Percentiles rank a stretch among this genome's conserved stretches.
phyloP scores from a whole-genome alignment of 53 echinoderm and acorn worm species.

The Antedon mediterranea region DNA sequence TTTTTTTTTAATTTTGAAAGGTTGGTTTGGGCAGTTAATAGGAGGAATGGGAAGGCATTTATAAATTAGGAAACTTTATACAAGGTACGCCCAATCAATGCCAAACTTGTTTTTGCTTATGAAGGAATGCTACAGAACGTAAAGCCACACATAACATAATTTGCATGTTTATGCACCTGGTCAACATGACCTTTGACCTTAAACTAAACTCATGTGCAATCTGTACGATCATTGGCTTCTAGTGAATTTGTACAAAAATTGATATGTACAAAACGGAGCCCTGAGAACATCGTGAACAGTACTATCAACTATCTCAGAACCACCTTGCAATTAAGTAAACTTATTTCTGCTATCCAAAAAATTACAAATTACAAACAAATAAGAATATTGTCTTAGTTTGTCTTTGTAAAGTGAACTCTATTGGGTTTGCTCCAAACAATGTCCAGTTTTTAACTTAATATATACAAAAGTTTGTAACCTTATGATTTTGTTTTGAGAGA shows the following conservation, averaged over 20 bases:
- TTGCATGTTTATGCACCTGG: background rate
- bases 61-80: background rate
- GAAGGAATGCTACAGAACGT: background rate
- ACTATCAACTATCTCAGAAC: background rate
- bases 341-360: too few relatives aligned
- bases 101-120: background rate
- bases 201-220: background rate
- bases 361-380: too few relatives aligned
- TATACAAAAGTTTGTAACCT: too few relatives aligned
- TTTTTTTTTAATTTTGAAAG: too few relatives aligned
- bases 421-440: too few relatives aligned
- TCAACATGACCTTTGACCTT: background rate
- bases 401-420: too few relatives aligned
- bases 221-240: background rate
- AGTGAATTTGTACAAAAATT: background rate
- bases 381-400: too few relatives aligned
- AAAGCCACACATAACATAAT: background rate
- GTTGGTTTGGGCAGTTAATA: too few relatives aligned
- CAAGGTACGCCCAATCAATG: background rate
- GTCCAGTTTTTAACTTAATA: too few relatives aligned
- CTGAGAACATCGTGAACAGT: background rate
- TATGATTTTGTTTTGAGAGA: too few relatives aligned
- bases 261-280: background rate
- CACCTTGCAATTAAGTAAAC: too few relatives aligned
- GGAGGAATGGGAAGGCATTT: background rate